A percentile compares a stretch with the other conserved stretches of the same genome.
Conservation (phyloP, 2,113 vertebrate genomes). For the Gobio gobio region DNA sequence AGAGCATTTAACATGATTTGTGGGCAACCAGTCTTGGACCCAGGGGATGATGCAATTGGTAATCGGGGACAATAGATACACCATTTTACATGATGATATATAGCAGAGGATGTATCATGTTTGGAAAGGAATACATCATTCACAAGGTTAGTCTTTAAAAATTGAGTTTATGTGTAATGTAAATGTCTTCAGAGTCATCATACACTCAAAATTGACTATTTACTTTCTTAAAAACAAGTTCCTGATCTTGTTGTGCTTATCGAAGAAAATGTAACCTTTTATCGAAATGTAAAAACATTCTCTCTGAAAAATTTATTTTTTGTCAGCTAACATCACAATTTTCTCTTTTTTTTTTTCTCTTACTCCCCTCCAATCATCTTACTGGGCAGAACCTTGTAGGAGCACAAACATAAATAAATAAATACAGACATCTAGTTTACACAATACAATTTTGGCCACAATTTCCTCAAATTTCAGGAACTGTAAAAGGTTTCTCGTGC, state of each 20-base stretch:
- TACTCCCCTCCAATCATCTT: background rate
- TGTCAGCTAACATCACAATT: background rate
- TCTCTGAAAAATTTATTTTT: background rate
- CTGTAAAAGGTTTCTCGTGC: too few relatives aligned
- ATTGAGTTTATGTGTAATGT: background rate
- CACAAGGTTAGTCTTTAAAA: background rate
- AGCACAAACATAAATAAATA: too few relatives aligned
- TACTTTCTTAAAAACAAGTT: background rate
- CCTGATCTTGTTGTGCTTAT: background rate
- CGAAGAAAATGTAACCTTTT: background rate
- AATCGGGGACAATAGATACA: slow-evolving; percentile 30
- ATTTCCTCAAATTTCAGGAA: background rate
- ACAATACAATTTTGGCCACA: background rate
- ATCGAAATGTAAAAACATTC: background rate
- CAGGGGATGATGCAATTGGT: slow-evolving; percentile 16
- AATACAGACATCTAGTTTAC: too few relatives aligned
- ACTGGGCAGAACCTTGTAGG: background rate
- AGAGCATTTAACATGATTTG: slow-evolving; percentile 44
- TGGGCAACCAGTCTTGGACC: slow-evolving; percentile 17
- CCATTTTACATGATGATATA: background rate
- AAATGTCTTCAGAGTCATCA: background rate
- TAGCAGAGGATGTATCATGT: background rate
- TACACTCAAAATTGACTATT: background rate
- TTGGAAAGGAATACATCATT: background rate
- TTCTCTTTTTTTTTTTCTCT: background rate